Conservation (phyloP, 30 jellyfish, hydroid and myxozoan genomes). For the Aurelia sp. region DNA sequence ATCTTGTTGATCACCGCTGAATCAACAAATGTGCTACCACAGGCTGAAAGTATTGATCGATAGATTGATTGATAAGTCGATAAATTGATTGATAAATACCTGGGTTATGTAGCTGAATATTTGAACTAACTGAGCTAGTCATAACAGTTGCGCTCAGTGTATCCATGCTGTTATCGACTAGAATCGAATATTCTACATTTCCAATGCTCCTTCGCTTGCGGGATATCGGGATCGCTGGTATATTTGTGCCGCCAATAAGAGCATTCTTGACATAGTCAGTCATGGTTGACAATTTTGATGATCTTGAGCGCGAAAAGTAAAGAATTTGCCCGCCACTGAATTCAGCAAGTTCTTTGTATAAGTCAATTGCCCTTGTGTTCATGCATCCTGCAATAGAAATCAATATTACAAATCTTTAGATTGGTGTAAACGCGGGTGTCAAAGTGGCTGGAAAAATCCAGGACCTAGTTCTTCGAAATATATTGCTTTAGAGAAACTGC, state of each 20-base stretch:
- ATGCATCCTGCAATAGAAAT: slow-evolving; percentile 52
- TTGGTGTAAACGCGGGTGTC: too few species aligned
- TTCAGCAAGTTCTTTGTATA: slow-evolving; percentile 50
- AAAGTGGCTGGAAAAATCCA: too few species aligned
- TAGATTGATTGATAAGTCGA: background rate
- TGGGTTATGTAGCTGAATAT: slow-evolving; percentile 24
- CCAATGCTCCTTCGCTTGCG: slow-evolving; percentile 40
- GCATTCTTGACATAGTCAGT: slow-evolving; percentile 17
- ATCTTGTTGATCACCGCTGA: background rate
- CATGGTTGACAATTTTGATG: background rate
- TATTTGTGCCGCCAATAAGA: slow-evolving; percentile 60
- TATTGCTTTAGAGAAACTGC: too few species aligned
- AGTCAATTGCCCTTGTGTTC: slow-evolving; percentile 20
- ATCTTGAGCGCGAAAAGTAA: slow-evolving; percentile 15
- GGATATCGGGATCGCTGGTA: slow-evolving; percentile 43
- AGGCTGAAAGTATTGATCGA: background rate
- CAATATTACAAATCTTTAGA: too few species aligned
- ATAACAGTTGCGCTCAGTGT: slow-evolving; percentile 49
- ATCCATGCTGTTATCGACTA: slow-evolving; percentile 47
- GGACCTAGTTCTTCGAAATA: too few species aligned
- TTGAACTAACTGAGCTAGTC: slow-evolving; percentile 2
- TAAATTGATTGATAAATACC: background rate
- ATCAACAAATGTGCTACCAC: background rate
- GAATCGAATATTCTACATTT: slow-evolving; percentile 19
- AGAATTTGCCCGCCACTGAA: slow-evolving; percentile 58